These are phyloP conservation scores for Stenopsyche tienmushanensis DNA, from an alignment of 1,140 invertebrate genomes.

Conservation along the genomic window DNA sequence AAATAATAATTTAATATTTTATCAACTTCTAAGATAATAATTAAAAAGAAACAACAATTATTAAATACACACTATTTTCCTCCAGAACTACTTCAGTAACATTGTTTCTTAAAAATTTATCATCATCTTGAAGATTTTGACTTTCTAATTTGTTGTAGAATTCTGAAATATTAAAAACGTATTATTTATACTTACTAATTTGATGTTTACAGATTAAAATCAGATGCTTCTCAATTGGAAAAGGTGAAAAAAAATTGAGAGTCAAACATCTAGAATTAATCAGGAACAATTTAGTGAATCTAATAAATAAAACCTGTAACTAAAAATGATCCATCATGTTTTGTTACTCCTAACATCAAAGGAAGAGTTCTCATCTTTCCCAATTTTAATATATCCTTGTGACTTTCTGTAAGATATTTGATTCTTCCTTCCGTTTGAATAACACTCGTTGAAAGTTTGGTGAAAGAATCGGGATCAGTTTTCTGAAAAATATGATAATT, in stretches of 20 bases:
- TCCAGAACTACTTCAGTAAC: no score
- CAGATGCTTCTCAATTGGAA: no score
- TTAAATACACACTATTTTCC: background rate
- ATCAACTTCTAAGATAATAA: background rate
- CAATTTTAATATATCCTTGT: background rate
- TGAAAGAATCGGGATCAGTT: background rate
- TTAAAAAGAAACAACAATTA: background rate
- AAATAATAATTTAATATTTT: background rate
- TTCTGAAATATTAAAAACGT: slow-evolving; percentile 1
- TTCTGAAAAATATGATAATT: background rate
- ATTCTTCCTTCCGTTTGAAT: slow-evolving; percentile 30
- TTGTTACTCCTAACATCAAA: slow-evolving; percentile 34
- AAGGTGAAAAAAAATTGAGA: background rate
- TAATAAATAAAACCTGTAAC: slow-evolving; percentile 4
- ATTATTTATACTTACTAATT: background rate
- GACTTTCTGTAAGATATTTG: slow-evolving; percentile 27
- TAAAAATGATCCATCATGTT: slow-evolving; percentile 37
- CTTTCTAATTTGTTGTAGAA: slow-evolving; percentile 23
- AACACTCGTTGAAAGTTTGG: slow-evolving; percentile 10
- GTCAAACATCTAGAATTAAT: no score
- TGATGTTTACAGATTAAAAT: background rate
- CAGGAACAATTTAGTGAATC: no score
- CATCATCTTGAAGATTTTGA: background rate
- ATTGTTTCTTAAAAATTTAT: slow-evolving; percentile 14
- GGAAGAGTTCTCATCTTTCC: slow-evolving; percentile 27